Base-by-base conservation (phyloP, 2,888 invertebrate genomes). In the Tetranychus piercei region DNA sequence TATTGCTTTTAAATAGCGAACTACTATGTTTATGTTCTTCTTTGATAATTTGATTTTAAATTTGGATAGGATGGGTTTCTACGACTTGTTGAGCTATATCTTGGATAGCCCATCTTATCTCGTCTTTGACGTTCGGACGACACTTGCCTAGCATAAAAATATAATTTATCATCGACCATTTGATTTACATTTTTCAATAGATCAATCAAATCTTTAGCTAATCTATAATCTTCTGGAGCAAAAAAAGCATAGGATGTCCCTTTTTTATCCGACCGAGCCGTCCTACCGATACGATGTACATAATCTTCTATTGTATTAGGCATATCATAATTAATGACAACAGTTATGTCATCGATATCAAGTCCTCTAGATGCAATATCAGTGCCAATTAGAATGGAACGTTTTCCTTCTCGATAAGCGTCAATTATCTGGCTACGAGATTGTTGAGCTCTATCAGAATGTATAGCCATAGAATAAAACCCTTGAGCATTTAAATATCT, bases 321-420 rank as follows among this genome's bases (percentile, higher is more conserved):
- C 0, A 90, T 90, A 18, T 90, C 92, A 82, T 90, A 94, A 83
- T 95, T 95, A 45, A 95, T 84, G 22, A 95, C 92, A 81, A 92
- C 88, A 81, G 92, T 89, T 18, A 94, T 91, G 79, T 88, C 87
- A 0, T 93, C 92, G 74, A 96, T 87, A 93, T 93, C 91, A 79
- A 92, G 83, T 76, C 92, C 92, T 80, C 92, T 87, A 0, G 95
- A 94, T 72, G 95, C 95, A 43, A 95, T 95, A 85, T 96, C 95
- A 11, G 95, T 95, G 1, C 95, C 95, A 74, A 96, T 90, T 78
- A 95, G 84, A 80, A 95, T 92, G 75, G 91, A 89, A 0, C 89
- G 88, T 80, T 88, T 88, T 44, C 93, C 92, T 80, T 84, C 87
- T 78, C 91, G 88, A 83, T 95, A 95, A 81, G 91, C 85, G 84